These are phyloP conservation scores for Phallusia fumigata DNA, from an alignment of 23 tunicate species.

Conservation along the genomic window DNA sequence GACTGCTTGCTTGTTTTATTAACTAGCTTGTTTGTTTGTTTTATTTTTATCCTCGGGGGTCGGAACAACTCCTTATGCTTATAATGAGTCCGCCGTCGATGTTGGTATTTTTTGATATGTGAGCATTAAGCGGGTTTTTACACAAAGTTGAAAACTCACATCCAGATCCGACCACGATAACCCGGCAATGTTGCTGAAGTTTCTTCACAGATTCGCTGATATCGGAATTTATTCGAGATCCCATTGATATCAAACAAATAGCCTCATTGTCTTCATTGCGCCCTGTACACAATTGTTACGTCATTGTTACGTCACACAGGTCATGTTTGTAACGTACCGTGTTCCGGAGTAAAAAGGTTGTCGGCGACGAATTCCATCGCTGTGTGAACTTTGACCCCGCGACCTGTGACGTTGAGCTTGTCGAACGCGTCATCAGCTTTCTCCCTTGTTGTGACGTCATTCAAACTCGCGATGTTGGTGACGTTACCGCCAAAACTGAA, in stretches of 20 bases:
- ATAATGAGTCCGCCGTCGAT: too few species aligned
- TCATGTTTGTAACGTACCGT: background rate
- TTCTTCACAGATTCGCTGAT: constrained; percentile 6
- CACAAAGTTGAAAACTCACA: background rate
- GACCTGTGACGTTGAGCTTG: background rate
- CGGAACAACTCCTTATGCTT: too few species aligned
- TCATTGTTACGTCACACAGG: background rate
- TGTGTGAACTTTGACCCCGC: constrained; percentile 1
- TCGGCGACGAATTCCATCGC: constrained; percentile 9
- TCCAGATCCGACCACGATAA: background rate
- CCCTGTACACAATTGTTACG: background rate
- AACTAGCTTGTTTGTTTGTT: too few species aligned
- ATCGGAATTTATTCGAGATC: background rate
- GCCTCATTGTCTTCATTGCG: constrained; percentile 11
- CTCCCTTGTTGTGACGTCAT: background rate
- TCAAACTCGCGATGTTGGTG: background rate
- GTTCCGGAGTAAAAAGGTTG: background rate
- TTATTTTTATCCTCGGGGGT: too few species aligned
- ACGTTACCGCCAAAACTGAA: background rate
- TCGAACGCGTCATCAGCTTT: background rate
- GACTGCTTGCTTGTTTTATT: too few species aligned
- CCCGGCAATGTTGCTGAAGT: background rate
- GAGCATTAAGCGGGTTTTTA: too few species aligned
- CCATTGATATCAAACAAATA: background rate
- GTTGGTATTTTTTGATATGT: too few species aligned